Evolutionary conservation across 2,113 vertebrate genomes (phyloP).

Genomic region (Caracal caracal): DNA sequence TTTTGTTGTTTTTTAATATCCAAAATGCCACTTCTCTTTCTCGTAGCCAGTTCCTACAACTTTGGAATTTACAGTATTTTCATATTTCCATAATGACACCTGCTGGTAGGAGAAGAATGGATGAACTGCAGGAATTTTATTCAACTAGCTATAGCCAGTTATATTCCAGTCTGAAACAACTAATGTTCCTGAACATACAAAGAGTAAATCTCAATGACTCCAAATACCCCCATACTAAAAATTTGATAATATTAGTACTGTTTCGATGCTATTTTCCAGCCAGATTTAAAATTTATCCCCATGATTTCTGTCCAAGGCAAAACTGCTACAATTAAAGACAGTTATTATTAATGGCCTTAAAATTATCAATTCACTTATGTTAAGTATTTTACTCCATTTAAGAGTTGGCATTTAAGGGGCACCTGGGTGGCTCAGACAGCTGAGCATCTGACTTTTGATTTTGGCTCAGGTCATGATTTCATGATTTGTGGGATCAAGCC

Average conservation of each 20-base stretch:
- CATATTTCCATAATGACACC: constrained; percentile 89
- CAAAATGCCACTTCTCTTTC: constrained; percentile 58
- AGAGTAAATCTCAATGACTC: constrained; percentile 2
- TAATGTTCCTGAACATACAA: neutral
- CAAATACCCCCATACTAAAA: constrained; percentile 50
- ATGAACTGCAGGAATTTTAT: constrained; percentile 79
- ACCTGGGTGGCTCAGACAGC: too few relatives aligned
- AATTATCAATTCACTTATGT: neutral
- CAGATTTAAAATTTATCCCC: neutral
- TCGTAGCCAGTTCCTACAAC: constrained; percentile 77
- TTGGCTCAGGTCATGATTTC: too few relatives aligned
- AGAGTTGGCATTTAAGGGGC: neutral
- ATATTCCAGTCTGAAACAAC: constrained; percentile 37
- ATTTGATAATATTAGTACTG: constrained; percentile 35
- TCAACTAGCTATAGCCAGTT: constrained; percentile 64
- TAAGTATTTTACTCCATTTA: neutral
- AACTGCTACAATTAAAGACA: neutral
- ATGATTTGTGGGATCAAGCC: too few relatives aligned
- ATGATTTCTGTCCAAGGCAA: neutral
- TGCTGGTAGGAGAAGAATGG: constrained; percentile 87
- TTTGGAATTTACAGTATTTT: constrained; percentile 84
- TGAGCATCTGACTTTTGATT: too few relatives aligned
- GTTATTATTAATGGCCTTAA: neutral
- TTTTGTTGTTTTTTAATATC: constrained; percentile 52
- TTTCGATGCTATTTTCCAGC: constrained; percentile 24